phyloP scores from a whole-genome alignment of 2,113 vertebrate genomes.

The Microtus montanus region DNA sequence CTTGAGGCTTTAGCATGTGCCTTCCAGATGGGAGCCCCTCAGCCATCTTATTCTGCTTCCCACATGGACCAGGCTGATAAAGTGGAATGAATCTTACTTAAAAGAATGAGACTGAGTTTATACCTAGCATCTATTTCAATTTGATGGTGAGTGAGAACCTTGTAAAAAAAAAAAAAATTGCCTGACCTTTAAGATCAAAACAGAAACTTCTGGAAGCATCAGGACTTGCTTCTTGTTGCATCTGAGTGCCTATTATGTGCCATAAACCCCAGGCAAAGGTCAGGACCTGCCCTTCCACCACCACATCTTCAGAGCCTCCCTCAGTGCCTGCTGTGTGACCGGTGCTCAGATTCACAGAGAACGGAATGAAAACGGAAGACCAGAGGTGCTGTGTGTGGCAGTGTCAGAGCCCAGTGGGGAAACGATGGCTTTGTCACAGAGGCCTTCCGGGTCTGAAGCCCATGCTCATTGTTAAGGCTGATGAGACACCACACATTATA shows the following conservation, averaged over 20 bases:
- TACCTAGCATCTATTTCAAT: background rate
- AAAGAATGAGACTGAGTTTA: background rate
- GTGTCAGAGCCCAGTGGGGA: background rate
- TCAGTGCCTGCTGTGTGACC: background rate
- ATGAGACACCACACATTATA: background rate
- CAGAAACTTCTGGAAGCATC: background rate
- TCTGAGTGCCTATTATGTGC: background rate
- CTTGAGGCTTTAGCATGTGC: background rate
- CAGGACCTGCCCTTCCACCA: background rate
- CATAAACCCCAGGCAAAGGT: too few relatives aligned
- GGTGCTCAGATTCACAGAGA: background rate
- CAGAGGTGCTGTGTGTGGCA: background rate
- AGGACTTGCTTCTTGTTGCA: background rate
- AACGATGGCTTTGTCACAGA: background rate
- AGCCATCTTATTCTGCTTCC: background rate
- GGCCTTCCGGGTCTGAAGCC: background rate
- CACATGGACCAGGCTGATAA: background rate
- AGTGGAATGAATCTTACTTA: background rate
- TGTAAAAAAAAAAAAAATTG: too few relatives aligned
- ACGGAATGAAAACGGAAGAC: background rate
- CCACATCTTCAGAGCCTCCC: background rate
- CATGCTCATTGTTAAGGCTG: background rate
- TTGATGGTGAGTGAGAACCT: background rate
- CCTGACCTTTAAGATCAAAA: background rate
- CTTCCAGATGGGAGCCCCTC: background rate